A percentile compares a stretch with the other conserved stretches of the same genome.
phyloP scores from a whole-genome alignment of 2,888 invertebrate species.

The Drosophila austrosaltans region DNA sequence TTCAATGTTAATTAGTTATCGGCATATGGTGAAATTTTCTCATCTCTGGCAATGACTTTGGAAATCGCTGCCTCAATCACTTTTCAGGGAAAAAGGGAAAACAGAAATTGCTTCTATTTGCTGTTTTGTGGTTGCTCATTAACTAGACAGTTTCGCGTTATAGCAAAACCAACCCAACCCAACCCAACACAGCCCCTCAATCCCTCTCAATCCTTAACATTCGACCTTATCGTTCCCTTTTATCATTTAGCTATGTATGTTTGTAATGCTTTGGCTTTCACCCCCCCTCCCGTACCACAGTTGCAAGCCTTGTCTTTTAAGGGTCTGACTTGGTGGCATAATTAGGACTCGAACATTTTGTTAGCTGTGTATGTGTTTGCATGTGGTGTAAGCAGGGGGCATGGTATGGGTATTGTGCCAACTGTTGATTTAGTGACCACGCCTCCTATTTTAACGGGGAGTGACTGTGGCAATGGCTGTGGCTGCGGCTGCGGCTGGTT shows the following conservation, averaged over 20 bases:
- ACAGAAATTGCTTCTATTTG: constrained; percentile 12
- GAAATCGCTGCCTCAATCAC: neutral
- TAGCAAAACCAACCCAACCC: neutral
- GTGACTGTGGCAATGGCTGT: neutral
- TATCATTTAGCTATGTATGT: no score
- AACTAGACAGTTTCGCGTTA: constrained; percentile 14
- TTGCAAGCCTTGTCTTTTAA: neutral
- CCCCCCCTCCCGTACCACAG: neutral
- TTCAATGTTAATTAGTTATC: neutral
- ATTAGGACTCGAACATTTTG: constrained; percentile 7
- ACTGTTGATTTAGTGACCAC: constrained; percentile 70
- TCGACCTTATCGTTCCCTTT: no score
- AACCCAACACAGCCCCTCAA: neutral
- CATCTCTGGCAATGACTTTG: neutral
- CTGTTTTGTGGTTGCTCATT: constrained; percentile 21
- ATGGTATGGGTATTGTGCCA: constrained; percentile 43
- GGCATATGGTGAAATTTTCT: neutral
- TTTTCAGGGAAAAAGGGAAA: neutral
- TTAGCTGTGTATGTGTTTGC: constrained; percentile 5
- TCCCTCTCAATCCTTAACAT: no score
- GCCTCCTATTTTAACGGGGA: neutral
- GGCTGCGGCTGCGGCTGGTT: constrained; percentile 31
- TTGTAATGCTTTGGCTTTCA: neutral
- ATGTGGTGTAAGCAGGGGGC: neutral
- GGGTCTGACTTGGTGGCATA: constrained; percentile 1